Base-by-base conservation (phyloP, 2,888 invertebrate genomes). In the Salpingus planirostris region DNA sequence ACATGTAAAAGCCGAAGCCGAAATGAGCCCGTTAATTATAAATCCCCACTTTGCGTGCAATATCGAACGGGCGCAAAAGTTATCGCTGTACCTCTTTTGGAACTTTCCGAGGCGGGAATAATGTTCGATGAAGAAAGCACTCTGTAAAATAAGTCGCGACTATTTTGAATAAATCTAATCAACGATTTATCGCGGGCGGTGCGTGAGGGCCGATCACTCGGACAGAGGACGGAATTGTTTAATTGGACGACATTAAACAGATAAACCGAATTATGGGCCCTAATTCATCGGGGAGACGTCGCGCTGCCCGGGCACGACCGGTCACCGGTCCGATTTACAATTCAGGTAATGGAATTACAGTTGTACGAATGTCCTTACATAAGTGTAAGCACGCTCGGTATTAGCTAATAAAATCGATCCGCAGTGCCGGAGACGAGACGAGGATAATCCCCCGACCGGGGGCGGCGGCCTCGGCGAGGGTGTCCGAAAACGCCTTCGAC, bases 331-430 rank as follows among this genome's bases (percentile, higher is more conserved):
- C 56, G 60, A 61, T 61, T 61, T 59, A 60, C 59, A 57, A 57
- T 57, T 52, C 59, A 57, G 58, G 59, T 62, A 62, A 62, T 61
- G 59, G 59, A 60, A 61, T 61, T 61, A 61, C 59, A 58, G 56
- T 54, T 58, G 59, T 60, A 60, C 58, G 55, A 60, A 61, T 59
- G 60, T 60, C 60, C 60, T 61, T 61, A 61, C 61, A 59, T 59
- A 59, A 61, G 58, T 61, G 59, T 60, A 59, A 59, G 59, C 59
- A 56, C 56, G 57, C 58, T 54, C 57, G 55, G 60, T 61, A 61
- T 62, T 61, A 60, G 59, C 61, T 60, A 60, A 60, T 61, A 60
- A 59, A 62, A 62, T 61, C 60, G 60, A 62, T 60, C 53, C 50
- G 44, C 47, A 31, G 7, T 6, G 6, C 24, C 44, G 43, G 48